Conservation (phyloP, 1,140 invertebrate species). For the Lepeophtheirus salmonis region DNA sequence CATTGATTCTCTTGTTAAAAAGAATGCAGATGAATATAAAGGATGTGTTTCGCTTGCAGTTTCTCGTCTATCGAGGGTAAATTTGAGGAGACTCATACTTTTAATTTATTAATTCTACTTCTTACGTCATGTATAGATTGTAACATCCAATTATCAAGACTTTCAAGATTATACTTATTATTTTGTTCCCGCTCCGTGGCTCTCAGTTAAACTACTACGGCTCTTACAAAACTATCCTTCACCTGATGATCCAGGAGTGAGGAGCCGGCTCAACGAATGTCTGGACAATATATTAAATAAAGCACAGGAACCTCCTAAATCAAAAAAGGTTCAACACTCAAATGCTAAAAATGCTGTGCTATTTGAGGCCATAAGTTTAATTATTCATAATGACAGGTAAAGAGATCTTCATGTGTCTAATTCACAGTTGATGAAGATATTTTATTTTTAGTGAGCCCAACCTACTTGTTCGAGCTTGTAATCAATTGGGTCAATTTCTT, state of each 20-base stretch:
- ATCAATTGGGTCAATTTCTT: constrained; percentile 29
- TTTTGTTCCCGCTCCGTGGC: constrained; percentile 98
- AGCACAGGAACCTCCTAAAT: constrained; percentile 97
- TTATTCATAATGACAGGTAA: constrained; percentile 90
- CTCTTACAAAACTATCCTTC: constrained; percentile 96
- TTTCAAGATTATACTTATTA: constrained; percentile 99
- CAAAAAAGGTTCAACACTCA: constrained; percentile 99
- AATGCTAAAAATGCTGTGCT: constrained; percentile 99
- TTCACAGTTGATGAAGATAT: too few relatives aligned
- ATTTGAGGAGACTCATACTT: constrained; percentile 25
- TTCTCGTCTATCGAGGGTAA: constrained; percentile 75
- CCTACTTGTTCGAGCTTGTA: constrained; percentile 88
- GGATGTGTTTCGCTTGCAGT: constrained; percentile 95
- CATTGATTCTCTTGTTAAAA: constrained; percentile 93
- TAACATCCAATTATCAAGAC: constrained; percentile 92
- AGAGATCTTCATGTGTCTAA: constrained; percentile 1
- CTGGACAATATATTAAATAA: constrained; percentile 99
- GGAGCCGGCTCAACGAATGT: constrained; percentile 88
- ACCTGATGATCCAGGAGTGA: constrained; percentile 57
- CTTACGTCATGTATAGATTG: constrained; percentile 44
- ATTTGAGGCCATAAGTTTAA: constrained; percentile 98
- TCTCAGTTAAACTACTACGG: constrained; percentile 89
- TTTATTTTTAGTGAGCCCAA: constrained; percentile 61
- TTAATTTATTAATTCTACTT: constrained; percentile 20
- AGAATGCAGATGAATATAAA: constrained; percentile 97